Evolutionary conservation across 2,113 vertebrate species (phyloP), one percentile per base, ranked within the genome.

Genomic region (Noturus placidus): DNA sequence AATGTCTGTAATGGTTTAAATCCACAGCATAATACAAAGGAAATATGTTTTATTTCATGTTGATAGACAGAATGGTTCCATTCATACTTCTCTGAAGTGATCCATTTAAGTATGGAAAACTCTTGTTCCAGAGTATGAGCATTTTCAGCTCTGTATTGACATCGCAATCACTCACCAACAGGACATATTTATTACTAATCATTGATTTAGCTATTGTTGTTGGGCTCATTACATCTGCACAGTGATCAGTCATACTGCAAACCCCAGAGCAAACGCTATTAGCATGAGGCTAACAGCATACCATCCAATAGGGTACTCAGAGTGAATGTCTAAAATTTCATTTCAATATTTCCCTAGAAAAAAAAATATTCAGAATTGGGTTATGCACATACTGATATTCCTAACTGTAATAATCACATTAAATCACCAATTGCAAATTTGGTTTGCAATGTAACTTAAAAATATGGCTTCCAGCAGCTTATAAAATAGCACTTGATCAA

Each of bases 151-250:
- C 20, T 4, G 33, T 91, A 91, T 89, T 87, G 91, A 86, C 82
- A 88, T 86, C 82, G 35, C 85, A 85, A 88, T 91, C 90, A 91
- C 90, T 89, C 78, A 74, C 81, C 88, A 88, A 88, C 90, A 85
- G 50, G 83, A 89, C 80, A 88, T 87, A 90, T 92, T 89, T 91
- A 90, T 90, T 87, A 91, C 79, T 67, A 35, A 46, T 54, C 70
- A 90, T 92, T 91, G 89, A 92, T 91, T 89, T 88, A 84, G 61
- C 82, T 82, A 91, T 87, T 81, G 79, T 74, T 86, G 83, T 82
- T 79, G 61, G 61, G 38, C 52, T 87, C 42, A 65, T 33, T 87
- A 63, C 85, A 81, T 90, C 57, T 88, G 78, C 7, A 50, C 38
- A 0, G 42, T 22, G 33, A 87, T 86, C 35, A 88, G 84, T 70